These are phyloP conservation scores for Gerris lacustris DNA, from an alignment of 2,888 invertebrate species.

Conservation along the genomic window DNA sequence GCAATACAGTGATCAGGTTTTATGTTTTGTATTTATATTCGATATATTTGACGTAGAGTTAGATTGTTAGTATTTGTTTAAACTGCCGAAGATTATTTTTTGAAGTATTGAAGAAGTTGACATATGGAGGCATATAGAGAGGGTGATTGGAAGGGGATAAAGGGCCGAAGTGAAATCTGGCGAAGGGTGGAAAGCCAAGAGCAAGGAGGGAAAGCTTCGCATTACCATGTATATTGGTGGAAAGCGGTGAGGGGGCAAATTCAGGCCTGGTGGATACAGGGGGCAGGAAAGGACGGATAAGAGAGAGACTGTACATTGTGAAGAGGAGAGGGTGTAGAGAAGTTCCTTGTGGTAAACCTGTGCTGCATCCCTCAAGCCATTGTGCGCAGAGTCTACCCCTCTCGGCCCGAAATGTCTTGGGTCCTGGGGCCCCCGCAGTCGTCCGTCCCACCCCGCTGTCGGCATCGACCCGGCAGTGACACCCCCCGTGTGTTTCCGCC, in stretches of 20 bases:
- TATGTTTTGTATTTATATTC: too few relatives aligned
- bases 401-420: not conserved
- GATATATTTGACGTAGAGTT: too few relatives aligned
- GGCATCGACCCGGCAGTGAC: not conserved
- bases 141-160: not conserved
- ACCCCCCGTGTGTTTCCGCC: slow-evolving; percentile 5
- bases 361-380: not conserved
- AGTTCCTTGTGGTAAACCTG: slow-evolving; percentile 1
- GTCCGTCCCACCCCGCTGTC: not conserved
- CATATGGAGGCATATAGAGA: not conserved
- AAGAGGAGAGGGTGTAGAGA: not conserved
- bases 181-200: not conserved
- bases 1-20: too few relatives aligned
- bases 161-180: not conserved
- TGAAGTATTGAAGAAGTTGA: not conserved
- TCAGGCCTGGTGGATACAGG: not conserved
- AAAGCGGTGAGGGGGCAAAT: not conserved
- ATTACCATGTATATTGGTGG: slow-evolving; percentile 1
- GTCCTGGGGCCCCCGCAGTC: not conserved
- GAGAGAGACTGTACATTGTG: not conserved
- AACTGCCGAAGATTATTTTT: not conserved
- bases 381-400: not conserved
- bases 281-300: not conserved
- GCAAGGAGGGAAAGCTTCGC: not conserved
- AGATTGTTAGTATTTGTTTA: not conserved